A percentile compares a stretch with the other conserved stretches of the same genome.
Conservation (phyloP, 2,888 invertebrate species). For the Apoderus coryli region DNA sequence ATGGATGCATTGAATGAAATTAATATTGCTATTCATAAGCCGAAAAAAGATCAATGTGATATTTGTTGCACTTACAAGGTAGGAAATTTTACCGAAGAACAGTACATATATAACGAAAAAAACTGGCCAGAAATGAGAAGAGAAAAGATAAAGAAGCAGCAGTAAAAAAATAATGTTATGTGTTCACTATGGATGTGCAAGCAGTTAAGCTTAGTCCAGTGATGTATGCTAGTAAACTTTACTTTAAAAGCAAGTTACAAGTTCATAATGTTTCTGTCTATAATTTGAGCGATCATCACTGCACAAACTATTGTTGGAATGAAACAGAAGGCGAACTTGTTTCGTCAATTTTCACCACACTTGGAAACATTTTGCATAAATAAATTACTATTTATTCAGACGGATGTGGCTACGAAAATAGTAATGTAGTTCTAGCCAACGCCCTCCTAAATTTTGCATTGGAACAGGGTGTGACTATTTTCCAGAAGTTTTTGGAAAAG, state of each 20-base stretch:
- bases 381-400: conserved; percentile 11
- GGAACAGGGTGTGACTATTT: conserved; percentile 1
- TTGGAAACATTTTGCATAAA: too few relatives aligned
- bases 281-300: too few relatives aligned
- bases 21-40: too few relatives aligned
- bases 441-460: conserved; percentile 6
- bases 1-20: too few relatives aligned
- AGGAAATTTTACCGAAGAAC: too few relatives aligned
- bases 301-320: too few relatives aligned
- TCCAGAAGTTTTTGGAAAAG: conserved; percentile 8
- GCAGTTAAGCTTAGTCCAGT: conserved; percentile 10
- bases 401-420: conserved; percentile 10
- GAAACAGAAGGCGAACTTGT: too few relatives aligned
- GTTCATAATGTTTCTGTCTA: too few relatives aligned
- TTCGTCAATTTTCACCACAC: too few relatives aligned
- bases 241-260: conserved; percentile 12
- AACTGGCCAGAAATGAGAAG: conserved; percentile 5
- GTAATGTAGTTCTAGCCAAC: conserved; percentile 6
- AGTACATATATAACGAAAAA: too few relatives aligned
- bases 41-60: too few relatives aligned
- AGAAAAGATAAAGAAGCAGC: conserved; percentile 9
- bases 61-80: too few relatives aligned
- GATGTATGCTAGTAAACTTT: conserved; percentile 10
- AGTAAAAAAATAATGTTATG: conserved; percentile 6
- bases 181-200: conserved; percentile 12